Evolutionary conservation across 2,888 invertebrate species (phyloP), one percentile per base, ranked within the genome.

Genomic region (Galerucella calmariensis): DNA sequence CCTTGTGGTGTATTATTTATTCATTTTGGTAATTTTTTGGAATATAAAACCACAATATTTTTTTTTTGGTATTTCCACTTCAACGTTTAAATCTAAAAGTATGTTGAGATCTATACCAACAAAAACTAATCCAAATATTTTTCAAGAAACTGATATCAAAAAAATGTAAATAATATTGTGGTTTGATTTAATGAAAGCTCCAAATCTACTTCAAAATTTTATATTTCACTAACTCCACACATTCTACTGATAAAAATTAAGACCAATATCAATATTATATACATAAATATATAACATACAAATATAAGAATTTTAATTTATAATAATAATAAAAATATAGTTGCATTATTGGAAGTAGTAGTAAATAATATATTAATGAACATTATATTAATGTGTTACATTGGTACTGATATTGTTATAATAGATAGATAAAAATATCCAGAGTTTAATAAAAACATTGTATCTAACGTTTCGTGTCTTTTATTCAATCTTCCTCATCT

Each of bases 321-420:
- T 62, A 62, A 41, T n/a, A 27, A 35, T 63, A 35, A 51, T 51
- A 51, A 14, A 20, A 16, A 56, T 16, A n/a, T 35, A 20, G 48
- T n/a, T 20, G 66, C 51, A 67, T 53, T 67, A 61, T 61, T 56
- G 20, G 56, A 20, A 6, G 63, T 65, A 53, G 63, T 63, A 70
- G 16, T 35, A 2, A 71, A 74, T 12, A 14, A 12, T 48, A 48
- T 58, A 75, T 41, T 73, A 69, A 74, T 74, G 72, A 75, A 76
- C 78, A 80, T 78, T 79, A 79, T 81, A 82, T 82, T 79, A 79
- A 79, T 82, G 80, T 81, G 75, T 78, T 79, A 79, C 80, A 78
- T 78, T 81, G 76, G 82, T 83, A 83, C 82, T 82, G 81, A 82
- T 74, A 80, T 79, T 81, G 81, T 83, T 81, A 81, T 75, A 78